Conservation (phyloP, 2,888 invertebrate genomes). For the Homarus gammarus region DNA sequence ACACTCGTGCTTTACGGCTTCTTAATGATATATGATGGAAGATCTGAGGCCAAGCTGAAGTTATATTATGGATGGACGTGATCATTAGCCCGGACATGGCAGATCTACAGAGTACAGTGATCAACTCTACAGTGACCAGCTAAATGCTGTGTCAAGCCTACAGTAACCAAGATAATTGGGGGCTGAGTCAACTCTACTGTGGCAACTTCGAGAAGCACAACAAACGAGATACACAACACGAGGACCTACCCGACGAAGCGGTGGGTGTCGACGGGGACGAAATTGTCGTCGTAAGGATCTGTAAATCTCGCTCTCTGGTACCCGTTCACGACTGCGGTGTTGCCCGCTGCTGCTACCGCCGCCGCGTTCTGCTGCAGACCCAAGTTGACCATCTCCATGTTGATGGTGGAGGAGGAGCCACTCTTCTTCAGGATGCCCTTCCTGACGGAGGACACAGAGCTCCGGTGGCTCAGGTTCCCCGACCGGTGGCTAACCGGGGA, state of each 20-base stretch:
- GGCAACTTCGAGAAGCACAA: slow-evolving; percentile 8
- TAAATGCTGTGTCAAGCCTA: not conserved
- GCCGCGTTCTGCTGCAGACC: slow-evolving; percentile 61
- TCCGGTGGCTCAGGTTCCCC: slow-evolving; percentile 71
- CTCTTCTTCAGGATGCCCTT: slow-evolving; percentile 74
- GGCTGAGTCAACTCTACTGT: slow-evolving; percentile 15
- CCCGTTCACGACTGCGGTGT: slow-evolving; percentile 45
- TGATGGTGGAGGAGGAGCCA: slow-evolving; percentile 70
- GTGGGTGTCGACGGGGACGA: slow-evolving; percentile 56
- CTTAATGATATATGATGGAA: not conserved
- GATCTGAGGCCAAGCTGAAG: too few species aligned
- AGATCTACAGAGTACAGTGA: too few species aligned
- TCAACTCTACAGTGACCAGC: not conserved
- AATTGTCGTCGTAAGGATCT: slow-evolving; percentile 66
- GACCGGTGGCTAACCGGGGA: slow-evolving; percentile 72
- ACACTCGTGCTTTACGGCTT: too few species aligned
- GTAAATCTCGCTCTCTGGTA: slow-evolving; percentile 56
- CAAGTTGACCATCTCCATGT: slow-evolving; percentile 74
- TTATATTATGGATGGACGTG: too few species aligned
- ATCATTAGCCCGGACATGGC: too few species aligned
- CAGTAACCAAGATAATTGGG: not conserved
- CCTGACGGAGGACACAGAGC: slow-evolving; percentile 71
- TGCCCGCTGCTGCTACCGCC: slow-evolving; percentile 46
- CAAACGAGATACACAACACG: not conserved
- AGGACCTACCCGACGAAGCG: slow-evolving; percentile 55